Percentiles rank a stretch among this genome's conserved stretches.
phyloP scores from a whole-genome alignment of 1,140 invertebrate species.

The Lutraria rhynchaena region DNA sequence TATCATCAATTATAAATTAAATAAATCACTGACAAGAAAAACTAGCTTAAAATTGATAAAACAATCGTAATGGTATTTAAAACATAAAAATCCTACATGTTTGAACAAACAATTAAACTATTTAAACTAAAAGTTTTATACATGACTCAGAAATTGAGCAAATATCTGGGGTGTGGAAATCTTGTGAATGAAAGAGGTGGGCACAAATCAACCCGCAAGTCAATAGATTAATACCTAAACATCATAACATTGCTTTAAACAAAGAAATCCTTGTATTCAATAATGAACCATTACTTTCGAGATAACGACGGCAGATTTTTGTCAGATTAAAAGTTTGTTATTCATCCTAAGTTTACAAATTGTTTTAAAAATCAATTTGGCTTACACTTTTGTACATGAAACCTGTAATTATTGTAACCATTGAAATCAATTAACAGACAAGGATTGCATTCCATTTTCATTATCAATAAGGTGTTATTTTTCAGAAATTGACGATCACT shows the following conservation, averaged over 20 bases:
- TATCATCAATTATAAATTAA: no score
- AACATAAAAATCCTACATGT: no score
- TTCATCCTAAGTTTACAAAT: conserved; percentile 51
- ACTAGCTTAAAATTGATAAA: no score
- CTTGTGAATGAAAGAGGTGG: no score
- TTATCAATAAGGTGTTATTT: conserved; percentile 33
- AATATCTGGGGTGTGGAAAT: no score
- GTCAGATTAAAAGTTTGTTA: conserved; percentile 31
- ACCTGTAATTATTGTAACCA: conserved; percentile 44
- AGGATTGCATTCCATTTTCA: conserved; percentile 27
- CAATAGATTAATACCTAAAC: no score
- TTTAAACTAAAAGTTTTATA: not conserved
- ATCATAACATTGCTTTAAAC: not conserved
- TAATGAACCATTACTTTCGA: conserved; percentile 1
- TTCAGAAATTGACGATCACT: conserved; percentile 13
- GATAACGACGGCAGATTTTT: not conserved
- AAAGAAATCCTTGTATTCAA: conserved; percentile 15
- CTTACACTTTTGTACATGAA: conserved; percentile 28
- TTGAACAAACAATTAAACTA: not conserved
- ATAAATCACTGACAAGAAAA: no score
- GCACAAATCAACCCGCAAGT: no score
- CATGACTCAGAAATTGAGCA: not conserved
- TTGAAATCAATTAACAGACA: conserved; percentile 43
- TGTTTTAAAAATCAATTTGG: conserved; percentile 42
- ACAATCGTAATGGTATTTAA: no score